phyloP scores from a whole-genome alignment of 2,888 invertebrate species.

The Drosophila merina region DNA sequence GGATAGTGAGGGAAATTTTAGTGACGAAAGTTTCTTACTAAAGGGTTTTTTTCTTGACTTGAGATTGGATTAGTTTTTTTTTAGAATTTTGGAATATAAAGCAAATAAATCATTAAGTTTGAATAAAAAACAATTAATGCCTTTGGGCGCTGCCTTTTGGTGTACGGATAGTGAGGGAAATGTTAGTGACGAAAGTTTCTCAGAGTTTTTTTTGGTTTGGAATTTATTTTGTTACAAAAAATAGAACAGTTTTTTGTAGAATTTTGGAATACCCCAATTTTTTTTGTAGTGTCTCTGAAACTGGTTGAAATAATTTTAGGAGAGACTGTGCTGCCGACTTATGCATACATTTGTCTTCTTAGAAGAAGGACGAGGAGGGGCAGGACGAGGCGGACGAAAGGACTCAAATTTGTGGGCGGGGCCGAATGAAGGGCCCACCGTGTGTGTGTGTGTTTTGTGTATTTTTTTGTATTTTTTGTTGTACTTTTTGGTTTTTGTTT shows the following conservation, averaged over 20 bases:
- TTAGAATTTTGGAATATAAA: too few relatives aligned
- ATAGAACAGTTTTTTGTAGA: too few relatives aligned
- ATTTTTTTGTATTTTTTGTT: constrained; percentile 16
- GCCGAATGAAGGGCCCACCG: constrained; percentile 1
- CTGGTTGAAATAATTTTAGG: constrained; percentile 47
- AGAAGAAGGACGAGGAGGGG: neutral
- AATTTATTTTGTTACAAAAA: too few relatives aligned
- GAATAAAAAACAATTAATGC: too few relatives aligned
- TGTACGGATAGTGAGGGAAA: neutral
- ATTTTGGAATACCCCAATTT: neutral
- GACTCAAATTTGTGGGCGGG: neutral
- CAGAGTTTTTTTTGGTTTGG: too few relatives aligned
- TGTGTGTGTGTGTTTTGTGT: constrained; percentile 27
- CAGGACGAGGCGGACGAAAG: neutral
- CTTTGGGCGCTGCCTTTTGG: neutral
- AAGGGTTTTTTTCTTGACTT: too few relatives aligned
- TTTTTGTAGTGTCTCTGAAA: constrained; percentile 5
- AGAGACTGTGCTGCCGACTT: constrained; percentile 49
- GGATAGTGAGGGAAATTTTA: neutral
- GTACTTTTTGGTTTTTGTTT: neutral
- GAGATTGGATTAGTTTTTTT: too few relatives aligned
- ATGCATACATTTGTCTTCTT: constrained; percentile 50
- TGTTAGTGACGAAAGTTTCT: too few relatives aligned
- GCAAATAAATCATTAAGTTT: too few relatives aligned
- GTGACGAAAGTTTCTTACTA: too few relatives aligned